phyloP scores from a whole-genome alignment of 2,888 invertebrate genomes.

The Rhagophthalmus giganteus region DNA sequence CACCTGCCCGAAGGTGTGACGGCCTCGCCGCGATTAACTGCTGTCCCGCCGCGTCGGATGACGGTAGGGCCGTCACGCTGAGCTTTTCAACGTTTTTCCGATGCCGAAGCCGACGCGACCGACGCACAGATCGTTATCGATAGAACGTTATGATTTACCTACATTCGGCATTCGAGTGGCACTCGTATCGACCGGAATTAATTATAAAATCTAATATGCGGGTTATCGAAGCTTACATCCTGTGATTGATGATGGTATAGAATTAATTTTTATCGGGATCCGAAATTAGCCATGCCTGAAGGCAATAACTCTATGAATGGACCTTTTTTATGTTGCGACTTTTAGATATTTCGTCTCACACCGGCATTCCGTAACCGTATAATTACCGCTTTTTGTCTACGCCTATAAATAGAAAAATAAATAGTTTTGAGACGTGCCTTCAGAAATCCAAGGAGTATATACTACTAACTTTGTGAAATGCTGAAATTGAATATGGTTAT shows the following conservation, averaged over 20 bases:
- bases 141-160: too few relatives aligned
- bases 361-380: constrained; percentile 29
- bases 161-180: too few relatives aligned
- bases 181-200: constrained; percentile 26
- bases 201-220: constrained; percentile 40
- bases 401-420: constrained; percentile 31
- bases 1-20: constrained; percentile 18
- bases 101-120: too few relatives aligned
- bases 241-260: constrained; percentile 46
- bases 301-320: constrained; percentile 44
- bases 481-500: constrained; percentile 21
- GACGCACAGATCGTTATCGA: too few relatives aligned
- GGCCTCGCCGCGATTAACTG: constrained; percentile 1
- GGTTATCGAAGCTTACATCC: constrained; percentile 49
- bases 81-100: too few relatives aligned
- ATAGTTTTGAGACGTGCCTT: constrained; percentile 24
- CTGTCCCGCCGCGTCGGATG: constrained; percentile 6
- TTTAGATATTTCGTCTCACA: constrained; percentile 31
- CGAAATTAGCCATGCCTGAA: constrained; percentile 48
- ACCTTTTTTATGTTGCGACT: constrained; percentile 25
- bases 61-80: too few relatives aligned
- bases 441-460: constrained; percentile 17
- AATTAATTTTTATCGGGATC: constrained; percentile 45
- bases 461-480: constrained; percentile 18
- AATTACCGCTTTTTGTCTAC: constrained; percentile 31